Base-by-base conservation (phyloP, 2,888 invertebrate species). In the Idaea aversata region DNA sequence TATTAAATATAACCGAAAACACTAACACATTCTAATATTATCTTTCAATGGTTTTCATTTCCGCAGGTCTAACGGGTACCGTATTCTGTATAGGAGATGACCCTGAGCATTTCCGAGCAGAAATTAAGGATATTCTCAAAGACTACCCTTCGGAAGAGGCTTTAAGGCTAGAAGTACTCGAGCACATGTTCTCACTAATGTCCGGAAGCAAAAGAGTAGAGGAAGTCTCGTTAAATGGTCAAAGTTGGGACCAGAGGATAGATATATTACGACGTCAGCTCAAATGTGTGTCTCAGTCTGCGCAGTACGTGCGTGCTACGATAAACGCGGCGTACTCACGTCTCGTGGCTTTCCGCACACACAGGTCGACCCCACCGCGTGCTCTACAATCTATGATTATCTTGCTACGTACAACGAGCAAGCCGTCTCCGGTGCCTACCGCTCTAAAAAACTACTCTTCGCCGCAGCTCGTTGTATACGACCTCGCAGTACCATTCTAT, bases 21-120 rank as follows among this genome's bases (percentile, higher is more conserved):
- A 16, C 36, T 62, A 16, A 62, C 35, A 47, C 5, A 15, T 36
- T 47, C 4, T 63, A 13, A 6, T 5, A 15, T 10, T 61, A 5
- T 63, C 34, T 57, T 34, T 47, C 38, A 35, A 47, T 10, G 16
- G 15, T 34, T 25, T 66, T n/a, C 65, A 34, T 59, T 5, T 57
- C 70, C 65, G 10, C 74, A 85, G 85, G 83, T 59, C 61, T 78
- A 15, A 76, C 70, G 2, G 85, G 85, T 13, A 81, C 79, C 5
- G 75, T 86, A 0, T 85, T 76, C 68, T 83, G 79, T 61, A 35
- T 85, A 5, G 85, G 85, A 5, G 77, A 76, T n/a, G 71, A 72
- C 5, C 85, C 85, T 0, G 74, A 78, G 0, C 79, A 78, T n/a
- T 71, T 83, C 36, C 63, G 71, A 15, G 61, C 57, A 0, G 64